Evolutionary conservation across 23 tunicate genomes (phyloP), one percentile per base, ranked within the genome.

Genomic region (Diplosoma virens): DNA sequence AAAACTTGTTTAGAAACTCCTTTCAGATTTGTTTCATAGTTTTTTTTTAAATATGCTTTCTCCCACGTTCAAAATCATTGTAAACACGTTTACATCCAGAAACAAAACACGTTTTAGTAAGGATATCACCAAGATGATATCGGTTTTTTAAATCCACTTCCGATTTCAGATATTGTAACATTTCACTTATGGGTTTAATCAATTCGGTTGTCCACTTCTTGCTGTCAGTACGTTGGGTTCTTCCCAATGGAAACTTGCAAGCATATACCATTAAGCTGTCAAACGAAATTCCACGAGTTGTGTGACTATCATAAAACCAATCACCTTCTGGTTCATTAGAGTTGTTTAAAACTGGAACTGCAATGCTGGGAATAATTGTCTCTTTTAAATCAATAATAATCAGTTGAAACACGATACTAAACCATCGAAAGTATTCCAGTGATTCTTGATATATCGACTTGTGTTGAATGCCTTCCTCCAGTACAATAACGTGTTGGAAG

Each of bases 381-480:
- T 81, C 86, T 9, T 71, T 58, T n/a, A 81, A 71, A 1, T 72
- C 56, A 25, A 81, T 71, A 0, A 81, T 25, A 25, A 81, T 58
- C 29, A 81, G 37, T 32, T 81, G 76, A 45, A 81, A 81, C 0
- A 81, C 11, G 25, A 71, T 5, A 20, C 79, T 2, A 75, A 37
- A 80, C 94, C 94, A 87, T 25, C 76, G 32, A 50, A 87, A 87
- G 59, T 87, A 81, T 47, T 81, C 82, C 5, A 80, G 71, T 1
- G 33, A 55, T 23, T 33, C 14, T 26, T 35, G 47, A 27, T 72
- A 64, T 26, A 80, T 72, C 65, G 26, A 50, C 33, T 61, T 30
- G 21, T 74, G n/a, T 25, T 73, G 69, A 1, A 25, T 36, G 22
- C 71, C 86, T 73, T 7, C n/a, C n/a, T n/a, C n/a, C n/a, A n/a